Evolutionary conservation across 2,797 vertebrate genomes (phyloP), one percentile per base, ranked within the genome.

Genomic region (Brachymystax lenok): DNA sequence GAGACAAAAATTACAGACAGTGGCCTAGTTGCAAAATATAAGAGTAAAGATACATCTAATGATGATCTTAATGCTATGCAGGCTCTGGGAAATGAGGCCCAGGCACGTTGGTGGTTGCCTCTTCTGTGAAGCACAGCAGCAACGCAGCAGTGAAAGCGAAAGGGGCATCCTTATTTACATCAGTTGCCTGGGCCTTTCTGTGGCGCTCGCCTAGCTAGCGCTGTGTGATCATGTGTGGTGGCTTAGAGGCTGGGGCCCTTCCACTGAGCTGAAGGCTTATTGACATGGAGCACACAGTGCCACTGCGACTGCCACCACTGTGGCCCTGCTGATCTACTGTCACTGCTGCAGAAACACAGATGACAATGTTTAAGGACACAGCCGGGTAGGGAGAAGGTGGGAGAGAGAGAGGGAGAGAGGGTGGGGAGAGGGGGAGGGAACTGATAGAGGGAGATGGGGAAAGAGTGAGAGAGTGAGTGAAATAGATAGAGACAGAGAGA

Each of bases 301-400:
- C 72, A 80, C 78, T 78, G 83, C 77, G 83, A 86, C 86, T 74
- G 61, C 77, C 74, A 74, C 81, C 12, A 54, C 50, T 1, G 80
- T 4, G 27, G 81, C 79, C 4, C 6, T 71, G 81, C 83, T 71
- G 77, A 85, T 85, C 79, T 80, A n/a, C 30, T 79, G 40, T 61
- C 76, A 67, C 80, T 8, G 74, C 82, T 5, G 8, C 86, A 54
- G 61, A 84, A 78, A 77, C 83, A 80, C 86, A 87, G 83, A 86
- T 85, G 85, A 78, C 82, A 69, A 66, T 79, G 85, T 89, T 88
- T 79, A 83, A 88, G 82, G 80, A 71, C 85, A 76, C 83, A 76
- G 84, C 71, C 0, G 85, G 77, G 52, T 78, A 69, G 2, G 46
- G 21, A 54, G 19, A 21, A 10, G 21, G 74, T 14, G 33, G 24